Conservation (phyloP, 2,113 vertebrate species). For the Bufo bufo region DNA sequence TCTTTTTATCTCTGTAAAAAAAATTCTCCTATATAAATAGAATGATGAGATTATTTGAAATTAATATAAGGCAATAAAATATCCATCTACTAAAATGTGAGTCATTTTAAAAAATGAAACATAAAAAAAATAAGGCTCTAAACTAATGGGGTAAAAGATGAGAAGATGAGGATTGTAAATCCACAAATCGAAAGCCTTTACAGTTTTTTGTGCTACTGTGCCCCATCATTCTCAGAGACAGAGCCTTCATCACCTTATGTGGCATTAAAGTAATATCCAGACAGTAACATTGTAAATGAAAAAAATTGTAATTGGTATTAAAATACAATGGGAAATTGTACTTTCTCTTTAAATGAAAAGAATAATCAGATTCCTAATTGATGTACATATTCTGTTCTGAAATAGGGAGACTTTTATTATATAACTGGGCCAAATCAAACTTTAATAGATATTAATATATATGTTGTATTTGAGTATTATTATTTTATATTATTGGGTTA, state of each 20-base stretch:
- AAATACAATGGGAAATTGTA: neutral
- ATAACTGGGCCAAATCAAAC: neutral
- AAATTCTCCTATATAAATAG: no score
- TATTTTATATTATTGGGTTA: constrained; percentile 43
- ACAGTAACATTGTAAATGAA: neutral
- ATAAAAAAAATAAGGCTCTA: no score
- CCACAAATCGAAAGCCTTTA: no score
- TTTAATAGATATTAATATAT: constrained; percentile 1
- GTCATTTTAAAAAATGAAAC: no score
- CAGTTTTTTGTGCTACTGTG: neutral
- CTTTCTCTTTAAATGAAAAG: constrained; percentile 5
- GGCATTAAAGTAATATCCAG: neutral
- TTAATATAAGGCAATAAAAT: no score
- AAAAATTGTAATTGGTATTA: neutral
- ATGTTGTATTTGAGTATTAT: constrained; percentile 23
- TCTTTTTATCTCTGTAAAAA: no score
- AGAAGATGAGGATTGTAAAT: no score
- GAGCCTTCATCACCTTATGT: neutral
- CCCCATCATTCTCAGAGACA: neutral
- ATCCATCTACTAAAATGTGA: no score
- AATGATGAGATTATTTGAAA: no score
- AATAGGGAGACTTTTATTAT: neutral
- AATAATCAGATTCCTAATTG: constrained; percentile 7
- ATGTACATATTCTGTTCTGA: neutral
- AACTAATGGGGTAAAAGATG: no score